Conservation (phyloP, 1,140 invertebrate species). For the Coelopa frigida region DNA sequence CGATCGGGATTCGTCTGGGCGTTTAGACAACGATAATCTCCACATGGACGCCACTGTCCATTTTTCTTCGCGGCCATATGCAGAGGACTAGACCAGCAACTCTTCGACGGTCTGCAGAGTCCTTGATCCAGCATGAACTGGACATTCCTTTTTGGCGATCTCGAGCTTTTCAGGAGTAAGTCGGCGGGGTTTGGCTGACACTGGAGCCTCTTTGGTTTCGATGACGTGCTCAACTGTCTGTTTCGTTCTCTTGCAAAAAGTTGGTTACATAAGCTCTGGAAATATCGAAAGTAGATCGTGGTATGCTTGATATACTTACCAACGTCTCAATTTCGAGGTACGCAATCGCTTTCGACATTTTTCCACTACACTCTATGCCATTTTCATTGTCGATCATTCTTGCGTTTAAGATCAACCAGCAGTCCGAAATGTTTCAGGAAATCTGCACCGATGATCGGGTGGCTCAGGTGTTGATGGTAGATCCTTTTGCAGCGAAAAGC, state of each 20-base stretch:
- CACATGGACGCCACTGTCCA: slow-evolving; percentile 33
- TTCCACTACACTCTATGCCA: neutral
- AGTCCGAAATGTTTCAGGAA: no score
- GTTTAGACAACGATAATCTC: slow-evolving; percentile 47
- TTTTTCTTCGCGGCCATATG: slow-evolving; percentile 42
- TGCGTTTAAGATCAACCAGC: no score
- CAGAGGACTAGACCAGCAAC: slow-evolving; percentile 45
- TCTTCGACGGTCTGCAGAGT: slow-evolving; percentile 34
- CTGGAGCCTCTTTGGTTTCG: slow-evolving; percentile 27
- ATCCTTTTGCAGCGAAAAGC: no score
- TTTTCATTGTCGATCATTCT: slow-evolving; percentile 29
- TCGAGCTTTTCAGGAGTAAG: slow-evolving; percentile 29
- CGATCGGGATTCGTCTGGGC: slow-evolving; percentile 1
- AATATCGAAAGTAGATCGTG: neutral
- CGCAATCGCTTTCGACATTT: neutral
- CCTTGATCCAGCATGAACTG: slow-evolving; percentile 17
- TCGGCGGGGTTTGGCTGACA: slow-evolving; percentile 27
- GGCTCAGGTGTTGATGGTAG: no score
- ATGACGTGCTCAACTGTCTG: slow-evolving; percentile 12
- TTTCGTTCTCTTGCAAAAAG: neutral
- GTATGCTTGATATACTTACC: no score
- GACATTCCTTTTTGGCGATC: slow-evolving; percentile 22
- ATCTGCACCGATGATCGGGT: no score
- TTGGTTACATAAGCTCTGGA: slow-evolving; percentile 2
- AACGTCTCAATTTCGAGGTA: no score